A percentile compares a stretch with the other conserved stretches of the same genome.
Conservation (phyloP, 64 coral and sea anemone genomes). For the Trachythela sp. region DNA sequence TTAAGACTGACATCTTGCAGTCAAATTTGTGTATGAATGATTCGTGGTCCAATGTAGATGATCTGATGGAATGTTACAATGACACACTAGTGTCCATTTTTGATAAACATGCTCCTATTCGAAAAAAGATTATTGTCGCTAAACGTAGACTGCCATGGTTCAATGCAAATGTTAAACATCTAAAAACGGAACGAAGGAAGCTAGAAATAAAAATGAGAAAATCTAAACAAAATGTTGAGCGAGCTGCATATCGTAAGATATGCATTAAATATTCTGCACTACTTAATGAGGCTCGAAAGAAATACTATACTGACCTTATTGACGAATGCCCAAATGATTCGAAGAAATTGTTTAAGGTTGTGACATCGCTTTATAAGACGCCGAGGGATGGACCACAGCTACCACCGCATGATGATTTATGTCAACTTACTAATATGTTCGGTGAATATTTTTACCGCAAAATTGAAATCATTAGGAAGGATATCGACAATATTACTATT, state of each 20-base stretch:
- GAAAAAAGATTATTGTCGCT: not conserved
- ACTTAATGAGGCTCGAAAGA: not conserved
- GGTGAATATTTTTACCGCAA: too few species aligned
- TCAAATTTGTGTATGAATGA: too few species aligned
- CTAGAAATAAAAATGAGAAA: slow-evolving; percentile 47
- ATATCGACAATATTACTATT: too few species aligned
- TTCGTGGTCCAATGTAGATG: too few species aligned
- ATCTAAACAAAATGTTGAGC: not conserved
- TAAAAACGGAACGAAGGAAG: slow-evolving; percentile 26
- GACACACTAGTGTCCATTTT: too few species aligned
- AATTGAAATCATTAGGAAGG: too few species aligned
- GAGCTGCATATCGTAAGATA: slow-evolving; percentile 11
- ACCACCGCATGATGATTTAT: not conserved
- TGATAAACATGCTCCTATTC: too few species aligned
- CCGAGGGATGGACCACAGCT: not conserved
- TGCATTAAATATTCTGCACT: not conserved
- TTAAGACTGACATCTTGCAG: too few species aligned
- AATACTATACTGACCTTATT: not conserved
- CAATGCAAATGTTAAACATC: not conserved
- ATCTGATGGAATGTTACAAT: too few species aligned
- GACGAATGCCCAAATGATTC: not conserved
- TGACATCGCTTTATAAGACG: not conserved
- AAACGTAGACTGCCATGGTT: slow-evolving; percentile 44
- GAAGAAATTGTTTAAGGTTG: not conserved
- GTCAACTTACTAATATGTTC: too few species aligned